These are phyloP conservation scores for Spatulosminthurus flaviceps DNA, from an alignment of 2,888 invertebrate species.

Conservation along the genomic window DNA sequence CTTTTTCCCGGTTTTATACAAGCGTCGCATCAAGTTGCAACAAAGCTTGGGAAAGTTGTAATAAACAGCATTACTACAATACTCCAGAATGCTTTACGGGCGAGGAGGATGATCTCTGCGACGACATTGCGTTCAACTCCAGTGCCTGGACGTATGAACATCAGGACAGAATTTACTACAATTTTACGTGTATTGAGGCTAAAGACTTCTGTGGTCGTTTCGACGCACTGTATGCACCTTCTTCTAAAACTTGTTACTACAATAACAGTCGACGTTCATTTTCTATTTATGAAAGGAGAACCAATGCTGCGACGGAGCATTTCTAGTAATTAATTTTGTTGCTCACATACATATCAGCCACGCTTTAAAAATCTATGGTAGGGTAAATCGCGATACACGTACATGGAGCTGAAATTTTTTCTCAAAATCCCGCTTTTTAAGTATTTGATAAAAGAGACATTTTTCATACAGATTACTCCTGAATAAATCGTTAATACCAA, in stretches of 20 bases:
- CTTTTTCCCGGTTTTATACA: slow-evolving; percentile 55
- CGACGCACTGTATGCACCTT: slow-evolving; percentile 36
- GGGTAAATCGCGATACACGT: too few relatives aligned
- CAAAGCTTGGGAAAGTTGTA: slow-evolving; percentile 55
- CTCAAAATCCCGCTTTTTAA: too few relatives aligned
- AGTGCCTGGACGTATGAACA: background rate
- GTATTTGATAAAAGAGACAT: too few relatives aligned
- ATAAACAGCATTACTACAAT: slow-evolving; percentile 51
- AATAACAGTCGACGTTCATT: slow-evolving; percentile 24
- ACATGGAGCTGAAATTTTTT: too few relatives aligned
- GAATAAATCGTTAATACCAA: too few relatives aligned
- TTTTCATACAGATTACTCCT: too few relatives aligned
- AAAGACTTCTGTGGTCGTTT: slow-evolving; percentile 48
- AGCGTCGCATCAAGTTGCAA: slow-evolving; percentile 54
- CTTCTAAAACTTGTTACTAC: background rate
- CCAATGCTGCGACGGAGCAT: slow-evolving; percentile 54
- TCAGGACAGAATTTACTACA: slow-evolving; percentile 48
- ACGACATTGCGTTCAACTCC: background rate
- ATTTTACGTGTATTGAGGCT: slow-evolving; percentile 47
- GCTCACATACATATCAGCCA: too few relatives aligned
- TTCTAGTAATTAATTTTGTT: slow-evolving; percentile 52
- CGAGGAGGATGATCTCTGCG: slow-evolving; percentile 48
- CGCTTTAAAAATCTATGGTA: too few relatives aligned
- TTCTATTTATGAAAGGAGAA: slow-evolving; percentile 48
- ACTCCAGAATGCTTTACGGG: slow-evolving; percentile 55